Base-by-base conservation (phyloP, 1,140 invertebrate species). In the Brachionus rubens region DNA sequence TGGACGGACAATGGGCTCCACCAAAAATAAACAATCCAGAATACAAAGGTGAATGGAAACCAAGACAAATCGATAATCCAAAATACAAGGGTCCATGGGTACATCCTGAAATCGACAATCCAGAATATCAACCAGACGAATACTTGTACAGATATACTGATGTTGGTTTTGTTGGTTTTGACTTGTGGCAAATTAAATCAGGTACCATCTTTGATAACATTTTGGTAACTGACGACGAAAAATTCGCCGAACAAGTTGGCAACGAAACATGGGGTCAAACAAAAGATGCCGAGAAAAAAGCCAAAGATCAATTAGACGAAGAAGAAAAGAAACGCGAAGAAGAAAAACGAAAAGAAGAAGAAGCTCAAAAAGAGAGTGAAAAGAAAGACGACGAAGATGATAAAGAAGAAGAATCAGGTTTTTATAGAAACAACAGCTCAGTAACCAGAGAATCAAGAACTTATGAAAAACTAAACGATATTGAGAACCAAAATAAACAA, bases 191-290 rank as follows among this genome's bases (percentile, higher is more conserved):
- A 85, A 97, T 99, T 10, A 99, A 98, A 86, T 92, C 96, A 68
- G 97, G 97, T 36, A 97, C 96, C 12, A 98, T 99, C 81, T 99
- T 99, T 83, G 95, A 98, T 82, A 98, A 99, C 82, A 87, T 99
- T 79, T 86, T 99, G 0, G 90, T 99, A 81, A 94, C 94, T 2
- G 94, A 99, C 83, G 91, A 94, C 83, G 81, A 89, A 19, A 90
- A 90, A 9, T 85, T 89, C 48, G 94, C 94, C 24, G 81, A 83
- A 77, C 3, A 76, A 36, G 16, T 56, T n/a, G 72, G 36, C 12
- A 56, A 56, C 12, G 72, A 76, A 48, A 76, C 48, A n/a, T 76
- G 72, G 72, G 52, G 52, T 19, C 19, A 59, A 62, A 54, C 19
- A 14, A 59, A 54, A 47, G 72, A 76, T n/a, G 75, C 75, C 40